These are phyloP conservation scores for Trichacis sp. DNA, from an alignment of 2,888 invertebrate genomes.

Conservation along the genomic window DNA sequence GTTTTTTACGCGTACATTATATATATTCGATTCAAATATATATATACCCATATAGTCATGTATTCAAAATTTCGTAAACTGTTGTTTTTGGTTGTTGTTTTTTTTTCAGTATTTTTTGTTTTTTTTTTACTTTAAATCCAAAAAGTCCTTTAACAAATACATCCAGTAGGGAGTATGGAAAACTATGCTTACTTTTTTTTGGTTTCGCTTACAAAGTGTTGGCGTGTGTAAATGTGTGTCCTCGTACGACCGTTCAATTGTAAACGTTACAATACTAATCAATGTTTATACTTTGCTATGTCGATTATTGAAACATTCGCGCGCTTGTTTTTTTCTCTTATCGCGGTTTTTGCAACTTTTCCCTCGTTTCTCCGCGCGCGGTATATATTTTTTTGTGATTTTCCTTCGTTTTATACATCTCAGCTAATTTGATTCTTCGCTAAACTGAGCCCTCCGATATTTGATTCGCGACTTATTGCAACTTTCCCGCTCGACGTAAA, in stretches of 20 bases:
- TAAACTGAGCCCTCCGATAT: constrained; percentile 57
- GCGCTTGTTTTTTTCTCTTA: constrained; percentile 15
- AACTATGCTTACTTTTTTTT: constrained; percentile 54
- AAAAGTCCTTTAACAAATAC: constrained; percentile 55
- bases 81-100: constrained; percentile 27
- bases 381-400: constrained; percentile 12
- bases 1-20: constrained; percentile 2
- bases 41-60: constrained; percentile 25
- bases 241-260: constrained; percentile 54
- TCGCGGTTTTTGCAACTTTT: constrained; percentile 9
- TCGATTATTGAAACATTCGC: constrained; percentile 38
- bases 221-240: constrained; percentile 33
- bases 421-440: constrained; percentile 61
- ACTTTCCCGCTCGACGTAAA: constrained; percentile 33
- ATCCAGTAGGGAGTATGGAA: constrained; percentile 60
- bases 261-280: constrained; percentile 59
- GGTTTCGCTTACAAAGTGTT: constrained; percentile 53
- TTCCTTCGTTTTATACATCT: constrained; percentile 5
- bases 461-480: constrained; percentile 63
- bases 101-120: too few species aligned
- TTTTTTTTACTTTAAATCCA: too few species aligned
- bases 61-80: constrained; percentile 35
- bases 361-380: constrained; percentile 11
- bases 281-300: constrained; percentile 45
- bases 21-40: neutral